phyloP scores from a whole-genome alignment of 2,888 invertebrate genomes.

The Dysmachus trigonus region DNA sequence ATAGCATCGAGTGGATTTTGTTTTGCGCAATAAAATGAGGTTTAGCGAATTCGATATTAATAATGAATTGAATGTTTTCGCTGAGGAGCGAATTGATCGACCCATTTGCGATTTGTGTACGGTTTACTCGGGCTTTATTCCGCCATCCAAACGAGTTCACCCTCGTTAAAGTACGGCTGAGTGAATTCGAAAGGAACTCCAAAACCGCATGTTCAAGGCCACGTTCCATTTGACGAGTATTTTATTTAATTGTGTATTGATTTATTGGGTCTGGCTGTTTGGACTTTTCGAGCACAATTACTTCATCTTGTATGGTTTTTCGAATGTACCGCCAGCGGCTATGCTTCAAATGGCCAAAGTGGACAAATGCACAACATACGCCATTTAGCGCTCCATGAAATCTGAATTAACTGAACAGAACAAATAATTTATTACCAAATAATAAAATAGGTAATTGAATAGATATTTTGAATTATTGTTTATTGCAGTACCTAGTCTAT shows the following conservation, averaged over 20 bases:
- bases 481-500: too few relatives aligned
- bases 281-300: background rate
- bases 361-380: background rate
- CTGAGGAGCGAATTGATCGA: background rate
- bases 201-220: background rate
- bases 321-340: background rate
- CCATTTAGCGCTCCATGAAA: background rate
- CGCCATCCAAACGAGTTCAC: background rate
- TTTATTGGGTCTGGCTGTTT: background rate
- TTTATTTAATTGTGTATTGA: background rate
- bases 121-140: background rate
- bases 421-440: background rate
- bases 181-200: background rate
- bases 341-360: background rate
- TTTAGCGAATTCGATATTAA: background rate
- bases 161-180: background rate
- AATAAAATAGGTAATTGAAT: background rate
- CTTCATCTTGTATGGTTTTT: background rate
- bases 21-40: background rate
- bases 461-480: too few relatives aligned
- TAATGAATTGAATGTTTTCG: background rate
- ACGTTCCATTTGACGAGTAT: background rate
- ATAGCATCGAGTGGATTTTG: background rate
- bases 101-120: background rate
- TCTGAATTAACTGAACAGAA: background rate